phyloP scores from a whole-genome alignment of 1,140 invertebrate genomes.

The Potamilus streckersoni region DNA sequence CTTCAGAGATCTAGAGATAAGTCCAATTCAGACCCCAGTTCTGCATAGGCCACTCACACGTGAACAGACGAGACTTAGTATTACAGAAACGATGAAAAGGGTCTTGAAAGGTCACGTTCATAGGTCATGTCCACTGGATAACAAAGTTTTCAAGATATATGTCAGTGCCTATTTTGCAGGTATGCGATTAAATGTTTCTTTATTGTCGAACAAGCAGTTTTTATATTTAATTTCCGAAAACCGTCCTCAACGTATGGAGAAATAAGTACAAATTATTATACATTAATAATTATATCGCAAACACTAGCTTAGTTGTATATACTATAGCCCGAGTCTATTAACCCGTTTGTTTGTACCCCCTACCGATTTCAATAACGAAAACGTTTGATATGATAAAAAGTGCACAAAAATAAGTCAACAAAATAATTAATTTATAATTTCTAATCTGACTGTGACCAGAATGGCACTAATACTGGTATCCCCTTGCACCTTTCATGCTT shows the following conservation, averaged over 20 bases:
- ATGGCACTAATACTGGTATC: too few species aligned
- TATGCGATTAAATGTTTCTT: constrained; percentile 23
- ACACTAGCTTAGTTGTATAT: neutral
- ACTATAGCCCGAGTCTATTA: neutral
- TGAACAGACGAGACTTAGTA: constrained; percentile 39
- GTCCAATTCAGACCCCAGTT: constrained; percentile 54
- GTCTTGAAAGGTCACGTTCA: constrained; percentile 56
- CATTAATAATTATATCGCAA: neutral
- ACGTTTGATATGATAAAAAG: too few species aligned
- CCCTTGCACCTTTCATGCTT: too few species aligned
- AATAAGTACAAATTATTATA: neutral
- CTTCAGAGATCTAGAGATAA: constrained; percentile 42
- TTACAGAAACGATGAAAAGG: constrained; percentile 38
- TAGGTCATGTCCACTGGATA: constrained; percentile 39
- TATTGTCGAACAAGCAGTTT: neutral
- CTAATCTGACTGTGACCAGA: too few species aligned
- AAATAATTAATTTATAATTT: too few species aligned
- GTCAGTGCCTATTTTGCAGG: constrained; percentile 54
- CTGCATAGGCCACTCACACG: constrained; percentile 53
- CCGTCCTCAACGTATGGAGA: too few species aligned
- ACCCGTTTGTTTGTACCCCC: too few species aligned
- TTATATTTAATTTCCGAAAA: neutral
- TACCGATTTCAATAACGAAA: too few species aligned
- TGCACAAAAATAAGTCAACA: too few species aligned
- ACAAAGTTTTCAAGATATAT: constrained; percentile 52